phyloP scores from a whole-genome alignment of 2,888 invertebrate genomes.

The Agrochola macilenta region DNA sequence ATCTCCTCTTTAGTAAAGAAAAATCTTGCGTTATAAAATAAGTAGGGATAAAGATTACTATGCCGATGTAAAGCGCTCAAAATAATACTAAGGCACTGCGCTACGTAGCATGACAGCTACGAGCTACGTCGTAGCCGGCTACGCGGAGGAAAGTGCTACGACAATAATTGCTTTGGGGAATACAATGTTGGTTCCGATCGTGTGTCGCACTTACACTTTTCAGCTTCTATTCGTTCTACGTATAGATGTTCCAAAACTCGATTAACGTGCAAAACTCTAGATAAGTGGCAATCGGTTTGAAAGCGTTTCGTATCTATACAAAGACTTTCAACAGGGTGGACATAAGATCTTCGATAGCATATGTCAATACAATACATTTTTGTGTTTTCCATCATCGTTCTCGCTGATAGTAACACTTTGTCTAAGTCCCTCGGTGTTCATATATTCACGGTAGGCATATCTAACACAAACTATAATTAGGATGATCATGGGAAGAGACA shows the following conservation, averaged over 20 bases:
- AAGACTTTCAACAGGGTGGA: neutral
- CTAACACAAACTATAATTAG: neutral
- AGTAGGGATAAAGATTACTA: neutral
- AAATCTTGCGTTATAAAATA: neutral
- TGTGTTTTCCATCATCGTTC: neutral
- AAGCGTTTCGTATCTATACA: neutral
- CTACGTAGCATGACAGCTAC: neutral
- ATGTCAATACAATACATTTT: too few species aligned
- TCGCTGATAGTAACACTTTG: neutral
- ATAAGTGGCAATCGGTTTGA: neutral
- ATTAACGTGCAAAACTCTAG: neutral
- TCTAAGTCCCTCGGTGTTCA: neutral
- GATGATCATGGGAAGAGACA: too few species aligned
- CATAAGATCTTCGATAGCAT: neutral
- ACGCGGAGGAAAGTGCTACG: constrained; percentile 27
- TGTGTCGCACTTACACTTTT: neutral
- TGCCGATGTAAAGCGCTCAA: neutral
- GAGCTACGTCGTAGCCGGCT: constrained; percentile 38
- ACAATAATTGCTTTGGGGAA: constrained; percentile 3
- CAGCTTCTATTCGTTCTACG: neutral
- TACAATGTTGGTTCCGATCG: neutral
- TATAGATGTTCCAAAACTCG: neutral
- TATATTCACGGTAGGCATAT: neutral
- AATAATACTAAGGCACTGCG: neutral
- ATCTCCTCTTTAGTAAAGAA: too few species aligned